phyloP scores from a whole-genome alignment of 2,113 vertebrate species.

The Egretta garzetta region DNA sequence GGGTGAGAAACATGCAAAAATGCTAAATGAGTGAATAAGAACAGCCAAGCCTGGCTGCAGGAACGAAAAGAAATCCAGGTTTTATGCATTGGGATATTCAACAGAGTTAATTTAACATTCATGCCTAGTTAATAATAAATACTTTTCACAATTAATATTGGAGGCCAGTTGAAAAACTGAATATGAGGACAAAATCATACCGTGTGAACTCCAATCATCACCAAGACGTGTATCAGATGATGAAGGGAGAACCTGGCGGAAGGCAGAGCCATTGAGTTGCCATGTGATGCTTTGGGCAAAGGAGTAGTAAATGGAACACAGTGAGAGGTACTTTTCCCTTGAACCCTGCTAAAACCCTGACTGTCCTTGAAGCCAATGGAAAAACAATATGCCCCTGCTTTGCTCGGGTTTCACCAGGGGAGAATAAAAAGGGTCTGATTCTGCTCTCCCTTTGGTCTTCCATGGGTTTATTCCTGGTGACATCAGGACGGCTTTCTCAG shows the following conservation, averaged over 20 bases:
- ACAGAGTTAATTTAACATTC: conserved; percentile 23
- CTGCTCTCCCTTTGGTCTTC: not conserved
- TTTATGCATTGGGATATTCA: not conserved
- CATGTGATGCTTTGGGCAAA: not conserved
- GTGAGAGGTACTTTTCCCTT: not conserved
- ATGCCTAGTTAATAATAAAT: conserved; percentile 57
- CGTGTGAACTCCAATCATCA: not conserved
- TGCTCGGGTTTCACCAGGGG: not conserved
- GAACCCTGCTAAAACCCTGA: not conserved
- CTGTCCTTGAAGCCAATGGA: not conserved
- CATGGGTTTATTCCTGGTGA: not conserved
- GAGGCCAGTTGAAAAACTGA: not conserved
- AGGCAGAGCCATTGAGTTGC: not conserved
- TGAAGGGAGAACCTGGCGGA: not conserved
- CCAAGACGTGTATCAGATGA: not conserved
- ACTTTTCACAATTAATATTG: not conserved
- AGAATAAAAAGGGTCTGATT: not conserved
- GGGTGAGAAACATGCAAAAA: not conserved
- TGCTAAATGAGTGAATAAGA: not conserved
- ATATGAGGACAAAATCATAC: not conserved
- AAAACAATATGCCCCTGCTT: not conserved
- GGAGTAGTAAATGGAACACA: not conserved
- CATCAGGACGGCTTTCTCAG: not conserved
- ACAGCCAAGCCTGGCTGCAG: not conserved
- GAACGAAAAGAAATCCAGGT: not conserved